Evolutionary conservation across 2,888 invertebrate genomes (phyloP), one percentile per base, ranked within the genome.

Genomic region (Coremacera marginata): DNA sequence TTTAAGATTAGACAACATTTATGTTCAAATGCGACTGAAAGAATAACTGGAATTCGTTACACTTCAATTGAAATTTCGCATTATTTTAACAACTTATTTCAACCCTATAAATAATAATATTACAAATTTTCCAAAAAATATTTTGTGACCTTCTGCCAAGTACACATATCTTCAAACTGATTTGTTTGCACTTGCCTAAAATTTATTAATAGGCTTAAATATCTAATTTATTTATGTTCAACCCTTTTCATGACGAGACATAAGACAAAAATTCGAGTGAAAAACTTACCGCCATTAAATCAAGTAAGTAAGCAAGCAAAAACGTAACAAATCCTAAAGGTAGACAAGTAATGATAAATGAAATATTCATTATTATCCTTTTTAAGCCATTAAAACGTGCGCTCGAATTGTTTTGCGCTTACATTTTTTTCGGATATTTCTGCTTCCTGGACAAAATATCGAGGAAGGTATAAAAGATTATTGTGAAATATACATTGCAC

Each of bases 281-380:
- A 60, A 11, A 27, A 27, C 60, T 60, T 60, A 60, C 22, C 60
- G 22, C 60, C 16, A 60, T 60, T 27, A 60, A 60, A 60, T 60
- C 25, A 60, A 25, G 60, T 60, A 60, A 25, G 60, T 60, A 60
- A 19, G 25, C 19, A 67, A 67, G 34, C 16, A 16, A 67, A 22
- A 16, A 37, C 37, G 67, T 37, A 67, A 67, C 67, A 67, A 67
- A 67, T 67, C 67, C 67, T 37, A 44, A 77, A 72, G 75, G 78
- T 62, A 65, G 77, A 71, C 63, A 76, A 80, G 80, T 80, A 80
- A 80, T 81, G 81, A 80, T 78, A 78, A 81, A 81, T 81, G 78
- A 81, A 81, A 81, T 80, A 81, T 81, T 81, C 80, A 81, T 81
- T 78, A 80, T 80, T 80, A 80, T 81, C 81, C 81, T 73, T 81